These are phyloP conservation scores for Phyllopteryx taeniolatus DNA, from an alignment of 2,113 vertebrate genomes.

Conservation along the genomic window DNA sequence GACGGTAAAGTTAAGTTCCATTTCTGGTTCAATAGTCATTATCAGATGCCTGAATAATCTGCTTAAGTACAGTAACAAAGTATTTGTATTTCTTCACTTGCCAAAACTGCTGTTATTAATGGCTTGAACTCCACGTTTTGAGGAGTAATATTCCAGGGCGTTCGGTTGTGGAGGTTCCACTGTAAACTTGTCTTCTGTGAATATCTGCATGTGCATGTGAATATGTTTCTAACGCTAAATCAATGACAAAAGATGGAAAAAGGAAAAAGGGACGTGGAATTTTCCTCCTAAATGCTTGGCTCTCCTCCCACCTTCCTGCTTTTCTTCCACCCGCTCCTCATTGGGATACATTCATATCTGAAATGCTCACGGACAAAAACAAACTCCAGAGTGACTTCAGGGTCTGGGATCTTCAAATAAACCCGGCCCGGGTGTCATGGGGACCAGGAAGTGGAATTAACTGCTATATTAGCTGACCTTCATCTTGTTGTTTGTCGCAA, in stretches of 20 bases:
- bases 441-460: slow-evolving; percentile 94
- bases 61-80: background rate
- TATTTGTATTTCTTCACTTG: background rate
- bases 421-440: slow-evolving; percentile 91
- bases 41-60: background rate
- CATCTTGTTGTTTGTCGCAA: slow-evolving; percentile 89
- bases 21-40: background rate
- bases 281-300: slow-evolving; percentile 26
- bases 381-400: slow-evolving; percentile 87
- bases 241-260: slow-evolving; percentile 9
- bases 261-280: slow-evolving; percentile 7
- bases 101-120: background rate
- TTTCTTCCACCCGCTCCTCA: slow-evolving; percentile 53
- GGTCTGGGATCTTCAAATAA: slow-evolving; percentile 99
- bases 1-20: too few species aligned
- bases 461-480: slow-evolving; percentile 96
- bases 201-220: background rate
- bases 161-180: background rate
- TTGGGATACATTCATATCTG: slow-evolving; percentile 91
- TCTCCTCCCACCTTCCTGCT: slow-evolving; percentile 14
- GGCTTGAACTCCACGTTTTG: background rate
- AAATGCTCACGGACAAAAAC: slow-evolving; percentile 76
- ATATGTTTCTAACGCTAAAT: background rate
- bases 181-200: background rate
- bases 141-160: background rate